These are phyloP conservation scores for Hippocampus kuda DNA, from an alignment of 2,797 vertebrate species.

Conservation along the genomic window DNA sequence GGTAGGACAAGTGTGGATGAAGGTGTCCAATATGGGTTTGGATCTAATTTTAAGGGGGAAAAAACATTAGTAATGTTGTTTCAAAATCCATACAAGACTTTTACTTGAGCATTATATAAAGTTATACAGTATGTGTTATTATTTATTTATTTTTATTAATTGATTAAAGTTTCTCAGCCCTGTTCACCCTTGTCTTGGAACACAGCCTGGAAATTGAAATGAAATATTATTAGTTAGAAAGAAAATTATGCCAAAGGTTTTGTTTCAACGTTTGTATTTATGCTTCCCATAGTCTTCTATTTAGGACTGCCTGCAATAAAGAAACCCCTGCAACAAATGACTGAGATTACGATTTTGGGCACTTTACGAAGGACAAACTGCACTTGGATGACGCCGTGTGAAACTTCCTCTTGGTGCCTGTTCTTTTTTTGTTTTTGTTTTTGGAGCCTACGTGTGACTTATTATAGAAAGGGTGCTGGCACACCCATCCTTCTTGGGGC, in stretches of 20 bases:
- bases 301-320: not conserved
- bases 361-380: not conserved
- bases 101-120: too few species aligned
- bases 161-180: too few species aligned
- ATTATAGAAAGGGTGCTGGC: constrained; percentile 44
- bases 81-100: too few species aligned
- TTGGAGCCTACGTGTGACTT: constrained; percentile 22
- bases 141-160: too few species aligned
- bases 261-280: not conserved
- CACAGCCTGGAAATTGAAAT: too few species aligned
- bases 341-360: not conserved
- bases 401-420: constrained; percentile 11
- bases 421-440: not conserved
- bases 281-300: not conserved
- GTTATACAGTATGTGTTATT: too few species aligned
- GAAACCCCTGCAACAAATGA: not conserved
- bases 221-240: too few species aligned
- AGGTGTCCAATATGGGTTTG: not conserved
- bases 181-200: too few species aligned
- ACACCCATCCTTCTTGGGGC: constrained; percentile 49
- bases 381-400: not conserved
- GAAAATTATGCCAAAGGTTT: too few species aligned
- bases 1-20: too few species aligned
- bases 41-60: not conserved
- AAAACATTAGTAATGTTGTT: too few species aligned